phyloP scores from a whole-genome alignment of 2,888 invertebrate species.

The Empis livida region DNA sequence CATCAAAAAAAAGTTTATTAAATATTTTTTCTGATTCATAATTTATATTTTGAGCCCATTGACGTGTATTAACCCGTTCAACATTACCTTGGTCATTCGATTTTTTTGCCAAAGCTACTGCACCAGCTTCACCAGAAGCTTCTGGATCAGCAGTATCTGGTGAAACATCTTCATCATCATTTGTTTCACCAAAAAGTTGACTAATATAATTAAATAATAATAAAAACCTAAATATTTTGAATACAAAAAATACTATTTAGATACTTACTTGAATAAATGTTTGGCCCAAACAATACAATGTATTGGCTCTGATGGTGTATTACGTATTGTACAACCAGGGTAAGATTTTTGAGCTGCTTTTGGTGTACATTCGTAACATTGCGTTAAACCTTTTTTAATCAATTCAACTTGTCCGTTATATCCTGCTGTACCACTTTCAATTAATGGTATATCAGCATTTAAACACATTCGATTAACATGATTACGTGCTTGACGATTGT shows the following conservation, averaged over 20 bases:
- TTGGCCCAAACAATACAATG: constrained; percentile 99
- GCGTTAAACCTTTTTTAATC: constrained; percentile 73
- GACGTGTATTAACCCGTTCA: constrained; percentile 59
- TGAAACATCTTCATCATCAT: constrained; percentile 94
- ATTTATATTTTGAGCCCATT: constrained; percentile 74
- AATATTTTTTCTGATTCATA: constrained; percentile 81
- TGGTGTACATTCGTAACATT: constrained; percentile 94
- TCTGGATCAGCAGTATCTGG: constrained; percentile 96
- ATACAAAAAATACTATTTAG: not conserved
- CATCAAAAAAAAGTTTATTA: constrained; percentile 85
- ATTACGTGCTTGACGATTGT: constrained; percentile 90
- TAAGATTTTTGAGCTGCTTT: constrained; percentile 84
- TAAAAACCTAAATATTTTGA: constrained; percentile 1
- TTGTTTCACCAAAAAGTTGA: constrained; percentile 93
- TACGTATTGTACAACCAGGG: constrained; percentile 97
- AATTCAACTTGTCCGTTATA: constrained; percentile 93
- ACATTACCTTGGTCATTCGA: constrained; percentile 37
- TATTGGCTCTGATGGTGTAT: constrained; percentile 97
- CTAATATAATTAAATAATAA: constrained; percentile 37
- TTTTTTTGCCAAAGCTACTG: constrained; percentile 39
- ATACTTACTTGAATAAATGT: constrained; percentile 84
- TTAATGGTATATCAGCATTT: constrained; percentile 82
- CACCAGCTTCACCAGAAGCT: constrained; percentile 57
- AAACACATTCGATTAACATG: constrained; percentile 99
- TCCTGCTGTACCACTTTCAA: constrained; percentile 96